These are phyloP conservation scores for Thecocarcelia acutangulata DNA, from an alignment of 2,888 invertebrate genomes.

Conservation along the genomic window DNA sequence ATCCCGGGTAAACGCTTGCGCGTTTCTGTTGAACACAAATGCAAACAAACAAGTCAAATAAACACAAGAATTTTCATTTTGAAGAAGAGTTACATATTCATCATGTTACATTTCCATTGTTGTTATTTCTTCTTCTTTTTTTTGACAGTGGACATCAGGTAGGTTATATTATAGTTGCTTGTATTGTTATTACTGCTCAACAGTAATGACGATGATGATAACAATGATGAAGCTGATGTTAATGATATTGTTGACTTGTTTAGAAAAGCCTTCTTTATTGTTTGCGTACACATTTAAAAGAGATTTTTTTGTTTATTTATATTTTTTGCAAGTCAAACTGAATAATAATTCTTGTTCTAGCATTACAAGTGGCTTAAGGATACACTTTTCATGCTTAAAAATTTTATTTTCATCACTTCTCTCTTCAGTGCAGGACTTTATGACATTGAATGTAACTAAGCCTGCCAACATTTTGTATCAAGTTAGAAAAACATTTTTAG, in stretches of 20 bases:
- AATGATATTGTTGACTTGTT: slow-evolving; percentile 32
- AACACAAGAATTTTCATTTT: neutral
- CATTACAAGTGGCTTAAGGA: slow-evolving; percentile 11
- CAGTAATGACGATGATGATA: neutral
- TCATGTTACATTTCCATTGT: slow-evolving; percentile 25
- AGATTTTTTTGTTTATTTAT: slow-evolving; percentile 23
- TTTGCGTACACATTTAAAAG: neutral
- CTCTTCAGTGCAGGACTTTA: neutral
- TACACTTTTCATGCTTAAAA: slow-evolving; percentile 13
- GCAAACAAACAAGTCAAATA: slow-evolving; percentile 7
- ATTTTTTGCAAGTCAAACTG: neutral
- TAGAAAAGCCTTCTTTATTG: slow-evolving; percentile 11
- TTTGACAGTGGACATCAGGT: slow-evolving; percentile 41
- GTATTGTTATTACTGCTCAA: slow-evolving; percentile 2
- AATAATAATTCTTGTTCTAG: slow-evolving; percentile 21
- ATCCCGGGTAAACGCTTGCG: slow-evolving; percentile 82
- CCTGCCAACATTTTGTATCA: slow-evolving; percentile 20
- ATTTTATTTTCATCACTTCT: neutral
- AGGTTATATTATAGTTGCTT: slow-evolving; percentile 18
- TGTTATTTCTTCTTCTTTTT: neutral
- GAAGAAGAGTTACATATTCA: slow-evolving; percentile 35
- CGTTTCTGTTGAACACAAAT: slow-evolving; percentile 69
- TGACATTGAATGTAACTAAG: neutral
- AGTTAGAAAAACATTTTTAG: slow-evolving; percentile 50
- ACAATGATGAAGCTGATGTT: slow-evolving; percentile 17